Percentiles rank a stretch among this genome's conserved stretches.
phyloP scores from a whole-genome alignment of 2,113 vertebrate genomes.

The Lophotis ruficrista region DNA sequence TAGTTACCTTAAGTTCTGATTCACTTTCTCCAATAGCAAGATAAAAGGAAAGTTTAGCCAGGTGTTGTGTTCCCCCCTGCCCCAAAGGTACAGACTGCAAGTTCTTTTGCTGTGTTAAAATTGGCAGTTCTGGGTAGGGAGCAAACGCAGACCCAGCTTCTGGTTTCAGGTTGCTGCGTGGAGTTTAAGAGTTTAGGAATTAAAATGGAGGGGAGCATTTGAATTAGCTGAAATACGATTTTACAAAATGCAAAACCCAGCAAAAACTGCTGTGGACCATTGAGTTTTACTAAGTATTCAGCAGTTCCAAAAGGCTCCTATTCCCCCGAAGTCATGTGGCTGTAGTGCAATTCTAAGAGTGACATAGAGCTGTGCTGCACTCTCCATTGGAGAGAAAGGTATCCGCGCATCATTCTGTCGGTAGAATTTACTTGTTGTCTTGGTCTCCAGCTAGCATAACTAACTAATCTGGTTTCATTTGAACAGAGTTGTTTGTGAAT shows the following conservation, averaged over 20 bases:
- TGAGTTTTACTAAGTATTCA: background rate
- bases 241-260: background rate
- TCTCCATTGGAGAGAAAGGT: background rate
- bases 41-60: background rate
- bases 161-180: background rate
- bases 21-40: background rate
- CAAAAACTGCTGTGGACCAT: background rate
- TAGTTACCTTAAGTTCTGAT: background rate
- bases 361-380: no score
- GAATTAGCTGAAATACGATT: background rate
- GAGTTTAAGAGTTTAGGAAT: background rate
- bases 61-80: background rate
- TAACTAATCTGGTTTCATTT: background rate
- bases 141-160: background rate
- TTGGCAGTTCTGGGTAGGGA: background rate
- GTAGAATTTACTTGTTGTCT: background rate
- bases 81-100: background rate
- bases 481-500: background rate
- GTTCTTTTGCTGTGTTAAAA: background rate
- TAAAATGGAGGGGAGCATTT: background rate
- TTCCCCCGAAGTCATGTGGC: background rate
- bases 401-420: background rate
- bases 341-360: background rate
- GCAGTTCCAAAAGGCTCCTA: background rate
- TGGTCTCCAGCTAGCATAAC: background rate